Conservation (phyloP, 2,797 vertebrate species). For the Orestias chungarensis region DNA sequence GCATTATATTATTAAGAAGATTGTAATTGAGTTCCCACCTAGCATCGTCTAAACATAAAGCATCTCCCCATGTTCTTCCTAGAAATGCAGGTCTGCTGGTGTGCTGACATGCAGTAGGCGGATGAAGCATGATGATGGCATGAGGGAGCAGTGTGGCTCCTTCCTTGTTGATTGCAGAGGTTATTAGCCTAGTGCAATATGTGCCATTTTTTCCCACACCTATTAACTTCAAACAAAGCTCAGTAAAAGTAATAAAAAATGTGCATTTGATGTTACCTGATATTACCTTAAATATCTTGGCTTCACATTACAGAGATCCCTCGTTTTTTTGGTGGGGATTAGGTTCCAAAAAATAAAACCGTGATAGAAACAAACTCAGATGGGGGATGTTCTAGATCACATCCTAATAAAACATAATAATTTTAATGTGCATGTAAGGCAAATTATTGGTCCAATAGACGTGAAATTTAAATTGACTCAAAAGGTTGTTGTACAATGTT, state of each 20-base stretch:
- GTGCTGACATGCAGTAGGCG: conserved; percentile 41
- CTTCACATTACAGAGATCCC: not conserved
- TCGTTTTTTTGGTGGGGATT: too few species aligned
- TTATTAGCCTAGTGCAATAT: conserved; percentile 3
- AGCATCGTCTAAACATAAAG: conserved; percentile 3
- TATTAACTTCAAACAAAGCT: not conserved
- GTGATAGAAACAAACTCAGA: not conserved
- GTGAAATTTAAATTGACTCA: not conserved
- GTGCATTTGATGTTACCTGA: conserved; percentile 2
- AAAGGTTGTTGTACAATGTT: not conserved
- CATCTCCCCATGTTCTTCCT: conserved; percentile 3
- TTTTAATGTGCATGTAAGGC: not conserved
- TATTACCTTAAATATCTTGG: conserved; percentile 1
- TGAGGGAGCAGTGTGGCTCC: conserved; percentile 36
- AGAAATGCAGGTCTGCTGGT: conserved; percentile 23
- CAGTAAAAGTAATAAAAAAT: not conserved
- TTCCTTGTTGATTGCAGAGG: conserved; percentile 47
- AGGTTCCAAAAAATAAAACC: too few species aligned
- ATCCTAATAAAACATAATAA: not conserved
- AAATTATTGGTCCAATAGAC: not conserved
- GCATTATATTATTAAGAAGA: not conserved
- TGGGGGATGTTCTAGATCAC: not conserved
- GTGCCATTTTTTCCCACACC: not conserved
- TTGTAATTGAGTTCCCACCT: not conserved
- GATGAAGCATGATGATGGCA: conserved; percentile 29